Evolutionary conservation across 2,797 vertebrate species (phyloP).

Genomic region (Rhynchotus rufescens): DNA sequence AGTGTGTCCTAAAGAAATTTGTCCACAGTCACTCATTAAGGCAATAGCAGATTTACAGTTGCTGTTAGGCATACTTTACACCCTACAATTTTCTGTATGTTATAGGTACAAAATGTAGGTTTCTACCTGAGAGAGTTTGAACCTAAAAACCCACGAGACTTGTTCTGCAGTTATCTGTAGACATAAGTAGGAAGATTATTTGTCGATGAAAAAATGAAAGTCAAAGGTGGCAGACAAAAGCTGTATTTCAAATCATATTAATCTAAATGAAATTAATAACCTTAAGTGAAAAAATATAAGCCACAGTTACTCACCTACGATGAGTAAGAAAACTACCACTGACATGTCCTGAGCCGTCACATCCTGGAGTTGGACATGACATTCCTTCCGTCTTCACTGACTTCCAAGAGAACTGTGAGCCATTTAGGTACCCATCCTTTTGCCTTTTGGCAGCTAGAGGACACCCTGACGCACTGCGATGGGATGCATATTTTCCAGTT

Average conservation of each 20-base stretch:
- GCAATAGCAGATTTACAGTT: background rate
- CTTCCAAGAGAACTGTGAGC: constrained; percentile 98
- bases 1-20: background rate
- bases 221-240: background rate
- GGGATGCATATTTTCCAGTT: constrained; percentile 97
- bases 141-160: background rate
- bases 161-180: background rate
- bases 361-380: constrained; percentile 97
- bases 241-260: background rate
- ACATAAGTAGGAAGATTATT: background rate
- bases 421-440: constrained; percentile 96
- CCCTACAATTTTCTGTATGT: background rate
- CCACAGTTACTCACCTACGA: constrained; percentile 87
- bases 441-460: constrained; percentile 97
- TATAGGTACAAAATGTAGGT: background rate
- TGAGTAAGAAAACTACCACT: constrained; percentile 99
- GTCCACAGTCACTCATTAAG: background rate
- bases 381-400: constrained; percentile 98
- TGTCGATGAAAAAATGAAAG: background rate
- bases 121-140: background rate
- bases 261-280: background rate
- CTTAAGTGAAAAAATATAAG: background rate
- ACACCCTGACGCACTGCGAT: constrained; percentile 96
- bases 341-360: constrained; percentile 97
- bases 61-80: background rate